Conservation (phyloP, 2,113 vertebrate genomes). For the Chroicocephalus ridibundus region DNA sequence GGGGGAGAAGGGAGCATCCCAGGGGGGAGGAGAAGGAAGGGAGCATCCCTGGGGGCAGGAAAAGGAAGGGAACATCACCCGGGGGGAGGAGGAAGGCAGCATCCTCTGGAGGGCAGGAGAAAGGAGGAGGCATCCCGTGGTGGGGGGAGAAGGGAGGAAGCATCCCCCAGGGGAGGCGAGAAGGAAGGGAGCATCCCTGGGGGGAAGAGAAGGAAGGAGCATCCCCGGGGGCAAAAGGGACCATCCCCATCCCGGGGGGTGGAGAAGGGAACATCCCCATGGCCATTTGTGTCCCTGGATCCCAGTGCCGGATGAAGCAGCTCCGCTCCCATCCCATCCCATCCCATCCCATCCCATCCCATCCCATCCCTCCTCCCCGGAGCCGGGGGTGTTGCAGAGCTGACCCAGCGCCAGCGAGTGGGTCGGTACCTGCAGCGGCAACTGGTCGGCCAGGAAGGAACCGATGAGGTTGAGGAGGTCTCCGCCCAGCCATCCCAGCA, state of each 20-base stretch:
- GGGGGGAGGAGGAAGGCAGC: neutral
- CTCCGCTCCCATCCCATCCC: neutral
- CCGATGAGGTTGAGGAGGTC: slow-evolving; percentile 94
- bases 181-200: neutral
- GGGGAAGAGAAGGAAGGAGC: neutral
- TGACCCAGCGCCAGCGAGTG: neutral
- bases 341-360: neutral
- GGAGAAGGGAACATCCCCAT: neutral
- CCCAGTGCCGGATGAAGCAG: neutral
- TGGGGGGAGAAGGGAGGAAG: too few relatives aligned
- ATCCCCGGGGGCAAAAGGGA: neutral
- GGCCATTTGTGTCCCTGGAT: neutral
- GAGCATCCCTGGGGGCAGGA: neutral
- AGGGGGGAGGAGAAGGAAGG: neutral
- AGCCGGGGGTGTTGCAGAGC: neutral
- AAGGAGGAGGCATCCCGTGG: neutral
- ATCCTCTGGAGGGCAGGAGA: neutral
- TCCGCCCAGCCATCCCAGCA: slow-evolving; percentile 90
- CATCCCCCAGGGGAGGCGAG: too few relatives aligned
- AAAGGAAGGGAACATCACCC: too few relatives aligned
- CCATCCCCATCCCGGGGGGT: neutral
- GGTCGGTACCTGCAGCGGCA: slow-evolving; percentile 88
- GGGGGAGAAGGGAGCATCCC: neutral
- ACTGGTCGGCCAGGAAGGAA: slow-evolving; percentile 90
- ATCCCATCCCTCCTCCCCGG: neutral